Base-by-base conservation (phyloP, 92 coral and sea anemone species). In the Bergia sp. region DNA sequence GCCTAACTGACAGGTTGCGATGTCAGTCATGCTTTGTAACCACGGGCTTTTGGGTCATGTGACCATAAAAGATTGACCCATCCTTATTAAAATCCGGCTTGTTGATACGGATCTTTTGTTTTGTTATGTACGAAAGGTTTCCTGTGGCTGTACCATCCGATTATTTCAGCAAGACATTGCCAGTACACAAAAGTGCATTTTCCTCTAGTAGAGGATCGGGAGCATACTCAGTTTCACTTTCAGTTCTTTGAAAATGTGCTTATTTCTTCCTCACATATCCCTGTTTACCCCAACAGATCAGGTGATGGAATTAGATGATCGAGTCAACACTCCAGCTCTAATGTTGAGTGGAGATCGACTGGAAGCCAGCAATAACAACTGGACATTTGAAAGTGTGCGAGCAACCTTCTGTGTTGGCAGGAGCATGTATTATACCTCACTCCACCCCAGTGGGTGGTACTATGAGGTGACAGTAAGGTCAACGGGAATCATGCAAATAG, bases 321-420 rank as follows among this genome's bases (percentile, higher is more conserved):
- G 93, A 64, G 86, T 88, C 37, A 97, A 92, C 89, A 97, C 99
- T 1, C 91, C 94, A 1, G 98, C 98, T 9, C 90, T 97, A 37
- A 91, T 95, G 58, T 88, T 97, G 37, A 93, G 99, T 80, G 93
- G 98, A 73, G 99, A 95, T 82, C 96, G 93, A 11, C 92, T 93
- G 39, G 99, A 97, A 83, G 98, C 93, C 2, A 90, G 90, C 89
- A 97, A 97, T 82, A 91, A 91, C 29, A 94, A 94, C 95, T 97
- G 99, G 99, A 94, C 99, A 16, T 97, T 97, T 81, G 99, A 97
- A 50, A 97, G 99, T 77, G 94, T 97, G 39, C 97, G 94, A 74
- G 96, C 99, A 20, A 96, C 96, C n/a, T 64, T 79, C 53, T 92
- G 95, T 77, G 96, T 97, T 10, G 97, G 99, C 43, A 95, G 96